These are phyloP conservation scores for Arnoldichthys spilopterus DNA, from an alignment of 2,797 vertebrate species.

Conservation along the genomic window DNA sequence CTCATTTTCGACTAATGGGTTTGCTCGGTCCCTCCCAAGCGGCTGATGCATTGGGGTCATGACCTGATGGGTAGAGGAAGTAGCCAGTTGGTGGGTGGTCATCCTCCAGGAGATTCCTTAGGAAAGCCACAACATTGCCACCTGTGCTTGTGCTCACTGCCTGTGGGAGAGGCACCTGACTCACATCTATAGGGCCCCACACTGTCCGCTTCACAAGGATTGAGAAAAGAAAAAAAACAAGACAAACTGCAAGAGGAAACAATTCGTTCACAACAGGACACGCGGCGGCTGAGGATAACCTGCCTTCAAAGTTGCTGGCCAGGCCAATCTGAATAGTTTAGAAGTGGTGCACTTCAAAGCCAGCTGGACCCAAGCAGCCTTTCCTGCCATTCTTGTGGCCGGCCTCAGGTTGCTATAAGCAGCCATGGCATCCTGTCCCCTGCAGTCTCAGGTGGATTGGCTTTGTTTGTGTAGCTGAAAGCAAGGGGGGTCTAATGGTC, in stretches of 20 bases:
- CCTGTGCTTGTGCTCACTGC: constrained; percentile 62
- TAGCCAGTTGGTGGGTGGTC: constrained; percentile 70
- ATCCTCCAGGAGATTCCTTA: constrained; percentile 70
- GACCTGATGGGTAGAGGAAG: constrained; percentile 75
- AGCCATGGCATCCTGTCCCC: constrained; percentile 96
- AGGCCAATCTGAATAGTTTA: constrained; percentile 88
- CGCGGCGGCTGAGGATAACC: constrained; percentile 89
- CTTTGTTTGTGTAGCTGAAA: constrained; percentile 91
- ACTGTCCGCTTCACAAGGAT: constrained; percentile 52
- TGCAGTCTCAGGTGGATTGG: constrained; percentile 94
- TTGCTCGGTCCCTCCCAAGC: constrained; percentile 41
- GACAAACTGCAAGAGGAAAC: constrained; percentile 94
- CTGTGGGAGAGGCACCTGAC: constrained; percentile 38
- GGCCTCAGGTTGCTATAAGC: constrained; percentile 94
- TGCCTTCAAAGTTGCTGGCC: constrained; percentile 95
- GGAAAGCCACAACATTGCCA: constrained; percentile 63
- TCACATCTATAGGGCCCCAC: constrained; percentile 46
- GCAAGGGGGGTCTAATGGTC: constrained; percentile 76
- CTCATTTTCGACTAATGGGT: constrained; percentile 53
- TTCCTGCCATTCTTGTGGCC: constrained; percentile 99
- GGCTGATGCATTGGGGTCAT: constrained; percentile 66
- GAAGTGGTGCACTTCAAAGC: constrained; percentile 97
- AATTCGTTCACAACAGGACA: constrained; percentile 94
- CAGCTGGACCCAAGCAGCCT: constrained; percentile 65
- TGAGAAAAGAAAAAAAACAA: constrained; percentile 75